phyloP scores from a whole-genome alignment of 2,888 invertebrate species.

The Tribolium freemani region DNA sequence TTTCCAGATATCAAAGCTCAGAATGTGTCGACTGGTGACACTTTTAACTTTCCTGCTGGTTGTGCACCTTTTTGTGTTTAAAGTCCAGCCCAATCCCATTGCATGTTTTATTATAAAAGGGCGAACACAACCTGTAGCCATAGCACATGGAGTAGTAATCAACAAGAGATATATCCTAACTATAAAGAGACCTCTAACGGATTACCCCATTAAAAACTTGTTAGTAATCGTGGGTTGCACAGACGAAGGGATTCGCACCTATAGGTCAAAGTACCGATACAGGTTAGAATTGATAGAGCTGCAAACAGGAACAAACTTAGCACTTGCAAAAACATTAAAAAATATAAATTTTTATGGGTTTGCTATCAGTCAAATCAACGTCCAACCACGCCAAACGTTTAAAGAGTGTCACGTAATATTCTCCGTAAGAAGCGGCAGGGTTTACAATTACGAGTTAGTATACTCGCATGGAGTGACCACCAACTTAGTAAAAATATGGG shows the following conservation, averaged over 20 bases:
- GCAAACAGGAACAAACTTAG: neutral
- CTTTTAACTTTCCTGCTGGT: neutral
- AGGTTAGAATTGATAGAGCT: no score
- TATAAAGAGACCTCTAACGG: neutral
- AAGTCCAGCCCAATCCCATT: neutral
- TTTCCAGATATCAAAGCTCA: neutral
- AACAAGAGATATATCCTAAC: neutral
- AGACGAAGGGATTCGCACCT: neutral
- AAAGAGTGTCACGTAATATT: neutral
- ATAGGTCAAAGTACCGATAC: no score
- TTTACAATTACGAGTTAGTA: neutral
- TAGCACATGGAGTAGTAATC: neutral
- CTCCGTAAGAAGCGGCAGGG: neutral
- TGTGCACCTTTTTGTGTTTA: neutral
- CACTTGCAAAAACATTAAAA: neutral
- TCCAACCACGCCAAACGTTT: neutral
- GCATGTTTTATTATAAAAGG: neutral
- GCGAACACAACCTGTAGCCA: neutral
- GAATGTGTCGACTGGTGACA: neutral
- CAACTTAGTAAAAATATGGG: neutral
- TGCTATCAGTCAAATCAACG: neutral
- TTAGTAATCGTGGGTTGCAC: neutral
- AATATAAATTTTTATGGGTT: neutral
- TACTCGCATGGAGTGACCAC: neutral
- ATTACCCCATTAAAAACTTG: neutral